Evolutionary conservation across 1,140 invertebrate species (phyloP).

Genomic region (Calycopis cecrops): DNA sequence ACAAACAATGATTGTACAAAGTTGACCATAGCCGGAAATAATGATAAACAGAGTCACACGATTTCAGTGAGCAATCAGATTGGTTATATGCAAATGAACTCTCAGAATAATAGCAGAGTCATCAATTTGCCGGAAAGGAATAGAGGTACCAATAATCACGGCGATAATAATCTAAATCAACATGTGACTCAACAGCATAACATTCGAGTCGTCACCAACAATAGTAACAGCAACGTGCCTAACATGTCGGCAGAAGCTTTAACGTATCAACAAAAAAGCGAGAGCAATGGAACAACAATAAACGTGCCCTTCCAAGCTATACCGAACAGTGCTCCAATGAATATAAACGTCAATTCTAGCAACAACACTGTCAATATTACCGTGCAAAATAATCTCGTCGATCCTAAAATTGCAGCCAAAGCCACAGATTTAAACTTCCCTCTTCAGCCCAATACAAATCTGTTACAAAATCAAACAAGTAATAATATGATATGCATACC

Average conservation of each 20-base stretch:
- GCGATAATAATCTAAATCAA: constrained; percentile 55
- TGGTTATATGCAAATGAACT: constrained; percentile 69
- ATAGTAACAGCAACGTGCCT: constrained; percentile 45
- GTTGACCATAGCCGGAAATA: constrained; percentile 52
- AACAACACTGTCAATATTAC: constrained; percentile 70
- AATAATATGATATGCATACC: constrained; percentile 65
- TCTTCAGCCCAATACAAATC: constrained; percentile 49
- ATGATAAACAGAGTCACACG: constrained; percentile 59
- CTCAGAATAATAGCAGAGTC: constrained; percentile 62
- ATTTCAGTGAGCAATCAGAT: constrained; percentile 67
- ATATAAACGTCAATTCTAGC: constrained; percentile 69
- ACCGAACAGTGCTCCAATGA: constrained; percentile 69
- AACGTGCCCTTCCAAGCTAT: constrained; percentile 69
- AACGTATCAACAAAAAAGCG: constrained; percentile 58
- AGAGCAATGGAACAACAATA: constrained; percentile 59
- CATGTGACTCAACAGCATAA: constrained; percentile 66
- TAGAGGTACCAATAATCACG: constrained; percentile 50
- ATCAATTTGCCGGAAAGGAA: constrained; percentile 68
- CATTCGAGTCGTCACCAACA: constrained; percentile 65
- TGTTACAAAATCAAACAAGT: constrained; percentile 57
- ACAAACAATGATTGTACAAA: constrained; percentile 59
- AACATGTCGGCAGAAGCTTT: constrained; percentile 49
- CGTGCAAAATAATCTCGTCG: constrained; percentile 67
- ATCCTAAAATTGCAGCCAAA: constrained; percentile 68
- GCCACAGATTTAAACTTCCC: constrained; percentile 63